phyloP scores from a whole-genome alignment of 1,140 invertebrate species.

The Notospermus geniculatus region DNA sequence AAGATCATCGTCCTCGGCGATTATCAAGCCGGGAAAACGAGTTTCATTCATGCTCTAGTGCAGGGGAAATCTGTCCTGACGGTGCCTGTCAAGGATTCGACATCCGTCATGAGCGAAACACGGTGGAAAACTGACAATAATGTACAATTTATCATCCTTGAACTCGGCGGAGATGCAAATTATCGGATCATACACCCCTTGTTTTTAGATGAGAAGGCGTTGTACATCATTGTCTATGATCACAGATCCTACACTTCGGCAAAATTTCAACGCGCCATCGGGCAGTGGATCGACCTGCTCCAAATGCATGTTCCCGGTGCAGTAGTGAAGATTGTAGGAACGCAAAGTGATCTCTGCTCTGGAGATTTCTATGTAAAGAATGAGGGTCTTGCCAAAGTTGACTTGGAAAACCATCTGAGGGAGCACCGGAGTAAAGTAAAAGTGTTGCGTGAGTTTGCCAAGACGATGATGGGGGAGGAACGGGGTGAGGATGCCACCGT shows the following conservation, averaged over 20 bases:
- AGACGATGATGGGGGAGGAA: neutral
- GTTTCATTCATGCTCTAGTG: constrained; percentile 35
- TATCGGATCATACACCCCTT: constrained; percentile 42
- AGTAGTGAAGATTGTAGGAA: constrained; percentile 50
- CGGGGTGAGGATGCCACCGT: neutral
- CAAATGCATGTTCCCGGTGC: constrained; percentile 36
- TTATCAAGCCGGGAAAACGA: constrained; percentile 47
- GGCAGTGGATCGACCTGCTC: constrained; percentile 49
- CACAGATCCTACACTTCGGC: constrained; percentile 36
- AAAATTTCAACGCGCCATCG: constrained; percentile 37
- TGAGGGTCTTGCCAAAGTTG: neutral
- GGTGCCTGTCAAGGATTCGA: constrained; percentile 24
- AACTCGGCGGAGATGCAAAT: constrained; percentile 42
- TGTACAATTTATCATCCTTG: constrained; percentile 47
- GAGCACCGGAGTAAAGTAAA: constrained; percentile 12
- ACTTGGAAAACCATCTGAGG: constrained; percentile 1
- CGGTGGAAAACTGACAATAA: constrained; percentile 49
- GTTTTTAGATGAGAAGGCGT: constrained; percentile 46
- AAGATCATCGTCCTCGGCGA: constrained; percentile 50
- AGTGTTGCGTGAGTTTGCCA: neutral
- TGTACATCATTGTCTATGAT: constrained; percentile 49
- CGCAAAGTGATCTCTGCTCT: constrained; percentile 35
- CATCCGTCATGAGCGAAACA: constrained; percentile 34
- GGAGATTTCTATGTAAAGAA: constrained; percentile 1
- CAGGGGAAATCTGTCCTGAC: constrained; percentile 28